Percentiles rank a stretch among this genome's conserved stretches.
These are phyloP conservation scores for Phallusia fumigata DNA, from an alignment of 23 tunicate species.

Conservation along the genomic window DNA sequence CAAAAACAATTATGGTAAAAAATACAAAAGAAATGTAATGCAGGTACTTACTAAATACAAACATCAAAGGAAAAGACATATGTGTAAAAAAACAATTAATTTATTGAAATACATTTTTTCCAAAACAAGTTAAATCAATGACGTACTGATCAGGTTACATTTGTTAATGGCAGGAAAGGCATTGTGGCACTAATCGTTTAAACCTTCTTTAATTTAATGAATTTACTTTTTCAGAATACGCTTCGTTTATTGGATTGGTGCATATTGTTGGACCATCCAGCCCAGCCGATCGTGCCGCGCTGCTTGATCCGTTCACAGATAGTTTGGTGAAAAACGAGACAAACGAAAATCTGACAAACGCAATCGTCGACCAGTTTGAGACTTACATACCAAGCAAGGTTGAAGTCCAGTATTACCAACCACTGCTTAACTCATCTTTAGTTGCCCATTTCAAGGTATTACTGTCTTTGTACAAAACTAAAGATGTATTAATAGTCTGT, in stretches of 20 bases:
- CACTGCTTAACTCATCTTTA: neutral
- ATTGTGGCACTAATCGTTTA: too few relatives aligned
- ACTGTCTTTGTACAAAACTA: too few relatives aligned
- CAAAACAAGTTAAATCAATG: too few relatives aligned
- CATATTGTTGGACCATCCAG: constrained; percentile 23
- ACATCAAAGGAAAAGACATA: too few relatives aligned
- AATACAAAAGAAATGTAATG: too few relatives aligned
- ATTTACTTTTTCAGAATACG: constrained; percentile 11
- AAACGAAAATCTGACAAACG: constrained; percentile 20
- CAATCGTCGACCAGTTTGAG: constrained; percentile 18
- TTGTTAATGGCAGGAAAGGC: too few relatives aligned
- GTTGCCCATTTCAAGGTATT: constrained; percentile 42
- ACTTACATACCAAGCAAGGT: constrained; percentile 10
- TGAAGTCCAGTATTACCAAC: constrained; percentile 45
- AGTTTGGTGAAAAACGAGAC: constrained; percentile 8
- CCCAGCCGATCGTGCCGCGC: constrained; percentile 1
- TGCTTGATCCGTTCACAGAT: constrained; percentile 12
- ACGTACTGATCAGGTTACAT: neutral
- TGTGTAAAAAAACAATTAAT: too few relatives aligned
- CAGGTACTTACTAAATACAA: too few relatives aligned
- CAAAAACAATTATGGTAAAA: too few relatives aligned
- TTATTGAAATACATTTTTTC: too few relatives aligned
- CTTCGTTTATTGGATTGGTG: constrained; percentile 29
- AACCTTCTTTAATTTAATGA: neutral
- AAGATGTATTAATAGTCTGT: too few relatives aligned